phyloP scores from a whole-genome alignment of 2,113 vertebrate species.

The Xyliphius kryptos region DNA sequence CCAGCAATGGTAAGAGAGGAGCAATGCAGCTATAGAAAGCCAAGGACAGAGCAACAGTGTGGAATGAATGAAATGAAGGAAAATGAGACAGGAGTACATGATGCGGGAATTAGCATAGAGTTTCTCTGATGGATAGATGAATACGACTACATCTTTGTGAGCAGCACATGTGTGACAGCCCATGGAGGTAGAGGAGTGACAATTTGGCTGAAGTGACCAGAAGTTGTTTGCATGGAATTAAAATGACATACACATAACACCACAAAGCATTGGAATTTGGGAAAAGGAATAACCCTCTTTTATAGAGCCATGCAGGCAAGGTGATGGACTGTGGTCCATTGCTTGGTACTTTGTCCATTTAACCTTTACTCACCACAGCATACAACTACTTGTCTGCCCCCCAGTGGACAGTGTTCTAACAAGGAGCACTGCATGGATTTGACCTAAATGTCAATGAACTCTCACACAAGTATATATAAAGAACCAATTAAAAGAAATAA shows the following conservation, averaged over 20 bases:
- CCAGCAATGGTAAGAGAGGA: conserved; percentile 18
- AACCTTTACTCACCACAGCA: conserved; percentile 5
- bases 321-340: no score
- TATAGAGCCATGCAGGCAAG: no score
- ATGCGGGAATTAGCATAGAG: conserved; percentile 46
- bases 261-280: no score
- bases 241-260: conserved; percentile 29
- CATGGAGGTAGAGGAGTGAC: conserved; percentile 13
- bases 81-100: conserved; percentile 41
- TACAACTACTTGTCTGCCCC: conserved; percentile 31
- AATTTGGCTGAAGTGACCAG: conserved; percentile 38
- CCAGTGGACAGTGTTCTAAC: conserved; percentile 31
- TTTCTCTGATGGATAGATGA: conserved; percentile 41
- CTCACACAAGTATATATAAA: no score
- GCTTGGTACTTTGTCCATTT: no score
- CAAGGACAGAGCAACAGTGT: conserved; percentile 23
- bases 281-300: no score
- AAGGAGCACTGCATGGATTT: no score
- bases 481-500: no score
- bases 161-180: conserved; percentile 25
- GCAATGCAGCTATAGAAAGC: conserved; percentile 33
- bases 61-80: conserved; percentile 30
- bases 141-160: conserved; percentile 27
- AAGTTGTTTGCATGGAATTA: conserved; percentile 43
- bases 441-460: no score